Evolutionary conservation across 2,888 invertebrate species (phyloP).

Genomic region (Microdon myrmicae): DNA sequence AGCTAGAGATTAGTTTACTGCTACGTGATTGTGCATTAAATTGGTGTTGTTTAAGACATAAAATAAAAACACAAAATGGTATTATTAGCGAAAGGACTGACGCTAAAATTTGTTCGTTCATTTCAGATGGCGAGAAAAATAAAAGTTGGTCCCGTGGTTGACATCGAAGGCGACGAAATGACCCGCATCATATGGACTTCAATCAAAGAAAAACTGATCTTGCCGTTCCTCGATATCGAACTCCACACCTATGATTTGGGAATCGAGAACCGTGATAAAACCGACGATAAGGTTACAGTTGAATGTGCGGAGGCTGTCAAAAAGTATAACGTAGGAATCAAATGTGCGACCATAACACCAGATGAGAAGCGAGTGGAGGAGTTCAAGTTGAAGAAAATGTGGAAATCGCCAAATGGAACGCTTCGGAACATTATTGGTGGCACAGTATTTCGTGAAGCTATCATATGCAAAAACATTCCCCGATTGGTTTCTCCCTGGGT

Average conservation of each 20-base stretch:
- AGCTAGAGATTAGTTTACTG: too few species aligned
- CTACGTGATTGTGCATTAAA: too few species aligned
- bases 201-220: slow-evolving; percentile 95
- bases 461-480: slow-evolving; percentile 93
- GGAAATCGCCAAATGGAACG: slow-evolving; percentile 91
- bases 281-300: slow-evolving; percentile 93
- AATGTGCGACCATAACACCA: slow-evolving; percentile 98
- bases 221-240: slow-evolving; percentile 95
- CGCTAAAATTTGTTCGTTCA: slow-evolving; percentile 36
- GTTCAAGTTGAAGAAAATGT: slow-evolving; percentile 88
- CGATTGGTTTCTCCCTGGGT: slow-evolving; percentile 94
- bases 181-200: slow-evolving; percentile 98
- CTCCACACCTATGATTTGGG: slow-evolving; percentile 94
- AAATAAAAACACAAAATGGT: too few species aligned
- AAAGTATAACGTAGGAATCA: slow-evolving; percentile 97
- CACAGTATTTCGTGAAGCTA: slow-evolving; percentile 81
- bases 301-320: slow-evolving; percentile 97
- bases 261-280: slow-evolving; percentile 93
- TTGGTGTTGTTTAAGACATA: too few species aligned
- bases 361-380: slow-evolving; percentile 96
- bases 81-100: too few species aligned
- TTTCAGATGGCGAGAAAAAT: slow-evolving; percentile 70
- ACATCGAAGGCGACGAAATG: slow-evolving; percentile 96
- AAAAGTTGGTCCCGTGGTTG: slow-evolving; percentile 88
- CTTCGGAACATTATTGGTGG: slow-evolving; percentile 88